Base-by-base conservation (phyloP, 2,113 vertebrate species). In the Tachuris rubrigastra region DNA sequence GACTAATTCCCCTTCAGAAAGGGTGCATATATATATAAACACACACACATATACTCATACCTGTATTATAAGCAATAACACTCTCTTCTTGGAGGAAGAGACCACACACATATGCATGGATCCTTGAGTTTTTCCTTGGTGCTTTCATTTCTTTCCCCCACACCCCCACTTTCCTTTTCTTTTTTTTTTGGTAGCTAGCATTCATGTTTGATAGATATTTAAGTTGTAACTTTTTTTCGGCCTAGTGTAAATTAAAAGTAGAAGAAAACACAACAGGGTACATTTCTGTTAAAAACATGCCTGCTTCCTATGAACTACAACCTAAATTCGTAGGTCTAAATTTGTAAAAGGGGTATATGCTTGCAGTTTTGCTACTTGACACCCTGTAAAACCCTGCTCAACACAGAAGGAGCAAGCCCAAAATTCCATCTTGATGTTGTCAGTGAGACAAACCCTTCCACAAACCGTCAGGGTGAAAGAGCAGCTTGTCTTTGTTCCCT, bases 71-170 rank as follows among this genome's bases (percentile, higher is more conserved):
- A 77, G 20, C 12, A 80, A 55, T 35, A 88, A 63, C 4, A 5
- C 14, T 33, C 13, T 63, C 23, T 69, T 12, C 20, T 35, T 41
- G 10, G 78, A 17, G 5, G 7, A 4, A 59, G 10, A 72, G 30
- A 27, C 11, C 3, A 15, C 20, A 53, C 17, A 25, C 14, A 27
- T 11, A 27, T 0, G 1, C 11, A 42, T 8, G 15, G 10, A 53
- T 6, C 10, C 5, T 16, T 14, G 8, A 80, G 35, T n/a, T 52
- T 81, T 50, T 9, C 33, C 14, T 41, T n/a, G 16, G 9, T 46
- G 30, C 12, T 56, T 58, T 56, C 33, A 12, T 13, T 66, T 28
- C 25, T 10, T 3, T 2, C 6, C 2, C 0, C 2, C 0, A 10
- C 42, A 18, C 42, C 42, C 16, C 42, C 42, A 18, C 8, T 15